Base-by-base conservation (phyloP, 2,797 vertebrate species). In the Setipinna tenuifilis region DNA sequence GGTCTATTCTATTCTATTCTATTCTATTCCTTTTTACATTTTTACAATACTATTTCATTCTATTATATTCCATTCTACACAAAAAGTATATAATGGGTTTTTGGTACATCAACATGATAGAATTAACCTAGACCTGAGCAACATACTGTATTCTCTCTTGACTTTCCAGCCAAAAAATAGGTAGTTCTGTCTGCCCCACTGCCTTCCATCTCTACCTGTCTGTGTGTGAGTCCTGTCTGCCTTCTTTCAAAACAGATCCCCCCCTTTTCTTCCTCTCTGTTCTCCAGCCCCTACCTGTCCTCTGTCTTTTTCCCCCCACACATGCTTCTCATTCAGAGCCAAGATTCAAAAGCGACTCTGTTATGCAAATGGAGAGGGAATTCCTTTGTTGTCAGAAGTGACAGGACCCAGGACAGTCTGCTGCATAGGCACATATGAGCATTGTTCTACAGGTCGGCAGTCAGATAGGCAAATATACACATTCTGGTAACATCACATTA, bases 321-420 rank as follows among this genome's bases (percentile, higher is more conserved):
- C 35, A 19, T 44, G 35, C 16, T 19, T n/a, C 2, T 78, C 31
- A 44, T 21, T 41, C 31, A 2, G 71, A 78, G 71, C 31, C 35
- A 17, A 44, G 71, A 78, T 35, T 44, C 71, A 78, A 78, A 78
- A 35, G 35, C 50, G 7, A 7, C 31, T 59, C 17, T 78, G 31
- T 35, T 35, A 78, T 17, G 31, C 71, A 41, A 78, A 41, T 17
- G 19, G 17, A 78, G 35, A 78, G 71, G 35, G 71, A 21, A 78
- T 41, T 44, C 7, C 71, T 78, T 78, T 78, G 35, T 78, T 78
- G 35, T 78, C 71, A 78, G 71, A 6, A 21, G 35, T 78, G 71
- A 44, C 71, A 19, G 4, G 17, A 35, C 17, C 35, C 19, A 35
- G 68, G 28, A 75, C 14, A 35, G 2, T 75, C 68, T 75, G 68